A percentile compares a stretch with the other conserved stretches of the same genome.
Conservation (phyloP, 2,888 invertebrate species). For the Drosophila buzzatii region DNA sequence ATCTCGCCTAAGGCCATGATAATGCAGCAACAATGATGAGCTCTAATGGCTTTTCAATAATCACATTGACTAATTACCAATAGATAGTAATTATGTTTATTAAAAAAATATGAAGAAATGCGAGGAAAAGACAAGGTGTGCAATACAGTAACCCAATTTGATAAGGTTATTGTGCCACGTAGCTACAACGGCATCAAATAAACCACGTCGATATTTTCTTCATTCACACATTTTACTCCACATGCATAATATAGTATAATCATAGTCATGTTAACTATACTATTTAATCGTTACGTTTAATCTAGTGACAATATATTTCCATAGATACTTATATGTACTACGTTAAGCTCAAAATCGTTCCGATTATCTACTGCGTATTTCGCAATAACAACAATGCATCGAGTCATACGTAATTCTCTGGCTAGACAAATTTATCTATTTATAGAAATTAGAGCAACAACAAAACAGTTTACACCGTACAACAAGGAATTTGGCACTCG, state of each 20-base stretch:
- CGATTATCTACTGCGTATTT: slow-evolving; percentile 32
- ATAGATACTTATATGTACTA: neutral
- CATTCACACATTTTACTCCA: neutral
- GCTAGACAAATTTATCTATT: slow-evolving; percentile 4
- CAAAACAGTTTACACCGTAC: neutral
- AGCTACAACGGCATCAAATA: too few relatives aligned
- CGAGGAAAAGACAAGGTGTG: neutral
- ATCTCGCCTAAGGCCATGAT: slow-evolving; percentile 31
- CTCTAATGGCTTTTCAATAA: slow-evolving; percentile 16
- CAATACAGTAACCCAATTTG: slow-evolving; percentile 15
- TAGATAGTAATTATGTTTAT: slow-evolving; percentile 13
- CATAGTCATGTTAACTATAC: neutral
- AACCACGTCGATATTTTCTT: neutral
- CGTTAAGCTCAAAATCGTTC: neutral
- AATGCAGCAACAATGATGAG: slow-evolving; percentile 15
- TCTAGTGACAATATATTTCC: too few relatives aligned
- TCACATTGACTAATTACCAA: slow-evolving; percentile 16
- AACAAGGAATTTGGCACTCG: neutral
- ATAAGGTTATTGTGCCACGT: neutral
- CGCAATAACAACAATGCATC: slow-evolving; percentile 15
- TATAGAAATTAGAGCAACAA: neutral
- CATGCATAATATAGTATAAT: neutral
- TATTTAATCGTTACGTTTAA: neutral
- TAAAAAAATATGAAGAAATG: neutral
- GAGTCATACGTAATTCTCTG: neutral